A percentile compares a stretch with the other conserved stretches of the same genome.
phyloP scores from a whole-genome alignment of 2,113 vertebrate species.

The Caloenas nicobarica region DNA sequence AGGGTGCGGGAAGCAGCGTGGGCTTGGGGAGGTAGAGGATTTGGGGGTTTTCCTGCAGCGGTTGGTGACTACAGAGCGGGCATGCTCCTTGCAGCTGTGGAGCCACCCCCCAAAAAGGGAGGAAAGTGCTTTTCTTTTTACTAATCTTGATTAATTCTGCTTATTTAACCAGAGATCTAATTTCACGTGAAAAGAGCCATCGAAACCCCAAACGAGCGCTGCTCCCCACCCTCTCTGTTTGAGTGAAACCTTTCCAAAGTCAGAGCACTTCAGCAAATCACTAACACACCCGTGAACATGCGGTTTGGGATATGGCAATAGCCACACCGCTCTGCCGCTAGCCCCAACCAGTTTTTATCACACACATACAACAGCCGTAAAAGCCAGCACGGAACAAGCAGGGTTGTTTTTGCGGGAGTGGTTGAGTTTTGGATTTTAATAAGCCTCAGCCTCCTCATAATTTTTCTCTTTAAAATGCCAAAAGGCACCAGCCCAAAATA shows the following conservation, averaged over 20 bases:
- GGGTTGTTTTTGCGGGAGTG: slow-evolving; percentile 49
- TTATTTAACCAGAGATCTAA: neutral
- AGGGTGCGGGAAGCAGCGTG: neutral
- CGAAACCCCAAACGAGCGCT: rapidly evolving
- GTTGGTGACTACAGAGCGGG: rapidly evolving
- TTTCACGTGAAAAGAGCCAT: neutral
- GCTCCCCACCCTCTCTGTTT: neutral
- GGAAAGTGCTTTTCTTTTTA: neutral
- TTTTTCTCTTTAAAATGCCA: slow-evolving; percentile 57
- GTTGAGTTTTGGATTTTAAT: slow-evolving; percentile 66
- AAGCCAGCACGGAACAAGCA: slow-evolving; percentile 37
- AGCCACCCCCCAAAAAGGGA: neutral
- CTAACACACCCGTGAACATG: slow-evolving; percentile 45
- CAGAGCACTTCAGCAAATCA: neutral
- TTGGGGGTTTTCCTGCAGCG: neutral
- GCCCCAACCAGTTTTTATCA: slow-evolving; percentile 41
- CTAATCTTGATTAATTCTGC: neutral
- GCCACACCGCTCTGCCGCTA: neutral
- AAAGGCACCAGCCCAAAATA: slow-evolving; percentile 54
- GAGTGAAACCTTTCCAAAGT: neutral
- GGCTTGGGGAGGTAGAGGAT: neutral
- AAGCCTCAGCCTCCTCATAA: slow-evolving; percentile 52
- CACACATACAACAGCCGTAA: slow-evolving; percentile 1
- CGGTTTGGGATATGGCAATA: slow-evolving; percentile 16
- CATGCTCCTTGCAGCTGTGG: neutral